phyloP scores from a whole-genome alignment of 2,113 vertebrate species.

The Reinhardtius hippoglossoides region DNA sequence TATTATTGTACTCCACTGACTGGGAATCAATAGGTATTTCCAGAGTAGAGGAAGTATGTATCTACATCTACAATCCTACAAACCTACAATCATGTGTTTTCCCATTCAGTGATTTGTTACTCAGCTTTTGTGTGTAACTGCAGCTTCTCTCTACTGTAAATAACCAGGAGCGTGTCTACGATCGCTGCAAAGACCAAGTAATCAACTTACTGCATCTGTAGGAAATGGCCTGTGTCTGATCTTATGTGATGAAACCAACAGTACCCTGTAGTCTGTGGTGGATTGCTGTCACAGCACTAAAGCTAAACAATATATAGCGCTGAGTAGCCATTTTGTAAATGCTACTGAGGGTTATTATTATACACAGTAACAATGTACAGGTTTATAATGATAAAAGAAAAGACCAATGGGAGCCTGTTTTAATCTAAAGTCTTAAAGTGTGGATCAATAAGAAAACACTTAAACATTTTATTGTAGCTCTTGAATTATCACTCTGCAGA shows the following conservation, averaged over 20 bases:
- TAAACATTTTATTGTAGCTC: neutral
- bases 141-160: slow-evolving; percentile 13
- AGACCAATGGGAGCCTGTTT: neutral
- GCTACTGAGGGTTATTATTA: too few relatives aligned
- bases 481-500: too few relatives aligned
- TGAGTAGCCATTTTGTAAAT: too few relatives aligned
- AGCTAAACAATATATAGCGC: neutral
- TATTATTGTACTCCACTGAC: slow-evolving; percentile 23
- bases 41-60: slow-evolving; percentile 29
- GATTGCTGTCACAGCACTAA: neutral
- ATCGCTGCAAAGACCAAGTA: slow-evolving; percentile 3
- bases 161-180: neutral
- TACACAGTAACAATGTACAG: too few relatives aligned
- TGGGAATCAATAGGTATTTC: slow-evolving; percentile 62
- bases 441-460: neutral
- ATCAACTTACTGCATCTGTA: neutral
- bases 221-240: slow-evolving; percentile 1
- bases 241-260: too few relatives aligned
- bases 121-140: slow-evolving; percentile 12
- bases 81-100: slow-evolving; percentile 22
- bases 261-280: neutral
- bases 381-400: too few relatives aligned
- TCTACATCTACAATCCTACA: neutral
- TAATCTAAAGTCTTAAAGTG: neutral
- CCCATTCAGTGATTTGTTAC: slow-evolving; percentile 33